Evolutionary conservation across 2,888 invertebrate species (phyloP).

Genomic region (Selenia dentaria): DNA sequence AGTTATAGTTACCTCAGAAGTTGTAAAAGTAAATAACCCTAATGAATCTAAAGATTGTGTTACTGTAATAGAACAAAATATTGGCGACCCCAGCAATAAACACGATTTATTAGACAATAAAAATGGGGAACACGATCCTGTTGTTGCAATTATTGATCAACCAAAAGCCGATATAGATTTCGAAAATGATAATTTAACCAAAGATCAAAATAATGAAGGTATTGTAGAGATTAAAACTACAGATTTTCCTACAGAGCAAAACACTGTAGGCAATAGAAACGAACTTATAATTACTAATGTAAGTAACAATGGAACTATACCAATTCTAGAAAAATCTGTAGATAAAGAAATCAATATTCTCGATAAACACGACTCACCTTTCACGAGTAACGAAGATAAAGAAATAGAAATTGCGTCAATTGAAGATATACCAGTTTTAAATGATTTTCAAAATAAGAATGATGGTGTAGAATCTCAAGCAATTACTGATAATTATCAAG

Average conservation of each 20-base stretch:
- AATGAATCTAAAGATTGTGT: neutral
- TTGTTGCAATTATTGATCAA: too few relatives aligned
- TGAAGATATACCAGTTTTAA: conserved; percentile 29
- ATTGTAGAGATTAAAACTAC: conserved; percentile 1
- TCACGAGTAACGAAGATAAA: conserved; percentile 13
- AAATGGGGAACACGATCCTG: neutral
- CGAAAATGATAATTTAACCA: neutral
- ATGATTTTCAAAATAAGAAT: neutral
- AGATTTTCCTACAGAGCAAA: neutral
- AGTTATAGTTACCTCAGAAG: neutral
- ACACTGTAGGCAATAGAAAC: too few relatives aligned
- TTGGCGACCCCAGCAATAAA: neutral
- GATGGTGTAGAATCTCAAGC: conserved; percentile 1
- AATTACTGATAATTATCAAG: neutral
- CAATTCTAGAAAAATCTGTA: too few relatives aligned
- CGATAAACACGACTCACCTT: neutral
- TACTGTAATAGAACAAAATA: neutral
- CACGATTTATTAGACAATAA: neutral
- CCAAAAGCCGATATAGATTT: too few relatives aligned
- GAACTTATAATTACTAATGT: too few relatives aligned
- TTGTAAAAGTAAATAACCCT: neutral
- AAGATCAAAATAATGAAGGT: neutral
- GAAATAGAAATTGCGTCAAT: conserved; percentile 23
- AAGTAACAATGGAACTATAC: neutral
- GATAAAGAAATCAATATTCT: neutral